Evolutionary conservation across 2,888 invertebrate species (phyloP).

Genomic region (Conomelus anceps): DNA sequence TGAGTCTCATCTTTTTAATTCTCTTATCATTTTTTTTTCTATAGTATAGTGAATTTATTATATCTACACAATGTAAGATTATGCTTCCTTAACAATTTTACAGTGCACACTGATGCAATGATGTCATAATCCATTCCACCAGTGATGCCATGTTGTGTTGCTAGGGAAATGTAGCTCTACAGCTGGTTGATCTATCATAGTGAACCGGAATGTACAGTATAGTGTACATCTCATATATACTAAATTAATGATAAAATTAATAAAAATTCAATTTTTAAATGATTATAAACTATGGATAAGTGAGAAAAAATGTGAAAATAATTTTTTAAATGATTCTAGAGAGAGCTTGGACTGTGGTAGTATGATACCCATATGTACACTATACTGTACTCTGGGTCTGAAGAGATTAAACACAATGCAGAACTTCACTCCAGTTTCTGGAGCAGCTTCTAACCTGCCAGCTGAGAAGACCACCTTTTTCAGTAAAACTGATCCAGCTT

Average conservation of each 20-base stretch:
- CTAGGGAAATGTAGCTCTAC: background rate
- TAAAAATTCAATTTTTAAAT: background rate
- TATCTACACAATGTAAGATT: background rate
- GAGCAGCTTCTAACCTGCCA: no score
- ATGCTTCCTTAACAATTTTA: background rate
- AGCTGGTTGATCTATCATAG: background rate
- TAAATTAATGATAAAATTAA: background rate
- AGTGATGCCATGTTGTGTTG: background rate
- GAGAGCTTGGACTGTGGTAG: no score
- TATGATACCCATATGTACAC: no score
- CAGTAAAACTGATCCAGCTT: no score
- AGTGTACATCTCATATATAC: background rate
- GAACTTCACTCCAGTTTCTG: no score
- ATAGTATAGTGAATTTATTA: background rate
- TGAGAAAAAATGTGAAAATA: no score
- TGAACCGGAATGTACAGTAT: background rate
- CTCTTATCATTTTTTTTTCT: background rate
- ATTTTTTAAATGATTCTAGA: no score
- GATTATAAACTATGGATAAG: no score
- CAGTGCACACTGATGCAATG: background rate
- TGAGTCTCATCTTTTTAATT: background rate
- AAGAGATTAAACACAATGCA: no score
- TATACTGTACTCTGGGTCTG: no score
- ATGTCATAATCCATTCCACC: background rate
- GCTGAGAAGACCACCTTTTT: no score